A percentile compares a stretch with the other conserved stretches of the same genome.
Evolutionary conservation across 1,140 invertebrate genomes (phyloP).

Genomic region (Battus philenor): DNA sequence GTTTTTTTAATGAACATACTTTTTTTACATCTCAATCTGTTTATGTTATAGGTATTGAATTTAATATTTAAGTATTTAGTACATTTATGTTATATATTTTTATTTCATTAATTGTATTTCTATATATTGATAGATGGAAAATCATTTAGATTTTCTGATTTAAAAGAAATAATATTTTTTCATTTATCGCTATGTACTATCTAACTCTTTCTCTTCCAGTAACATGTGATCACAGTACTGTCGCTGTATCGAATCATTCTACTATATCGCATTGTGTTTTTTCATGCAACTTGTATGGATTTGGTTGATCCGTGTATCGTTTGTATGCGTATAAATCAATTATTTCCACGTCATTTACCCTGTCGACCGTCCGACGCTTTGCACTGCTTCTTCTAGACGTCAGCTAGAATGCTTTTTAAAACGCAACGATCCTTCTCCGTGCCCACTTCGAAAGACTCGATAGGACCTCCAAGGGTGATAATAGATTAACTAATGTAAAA

Average conservation of each 20-base stretch:
- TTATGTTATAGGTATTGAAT: too few relatives aligned
- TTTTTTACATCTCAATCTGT: too few relatives aligned
- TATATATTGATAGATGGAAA: too few relatives aligned
- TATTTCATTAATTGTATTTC: too few relatives aligned
- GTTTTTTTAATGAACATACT: too few relatives aligned
- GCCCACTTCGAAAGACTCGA: slow-evolving; percentile 86
- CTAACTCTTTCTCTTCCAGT: slow-evolving; percentile 39
- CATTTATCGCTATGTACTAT: slow-evolving; percentile 22
- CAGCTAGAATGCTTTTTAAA: slow-evolving; percentile 89
- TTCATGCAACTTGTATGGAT: slow-evolving; percentile 60
- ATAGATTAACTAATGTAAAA: slow-evolving; percentile 18
- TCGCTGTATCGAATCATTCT: slow-evolving; percentile 36
- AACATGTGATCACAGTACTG: slow-evolving; percentile 20
- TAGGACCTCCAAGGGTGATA: slow-evolving; percentile 74
- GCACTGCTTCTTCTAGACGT: slow-evolving; percentile 48
- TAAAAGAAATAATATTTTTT: too few relatives aligned
- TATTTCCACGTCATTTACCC: slow-evolving; percentile 23
- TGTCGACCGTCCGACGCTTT: slow-evolving; percentile 22
- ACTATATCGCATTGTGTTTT: slow-evolving; percentile 42
- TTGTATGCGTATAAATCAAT: slow-evolving; percentile 27
- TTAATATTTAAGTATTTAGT: too few relatives aligned
- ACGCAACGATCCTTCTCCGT: slow-evolving; percentile 94
- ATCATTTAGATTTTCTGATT: too few relatives aligned
- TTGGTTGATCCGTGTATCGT: slow-evolving; percentile 35
- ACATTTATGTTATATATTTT: too few relatives aligned